Percentiles rank a stretch among this genome's conserved stretches.
phyloP scores from a whole-genome alignment of 2,797 vertebrate genomes.

The Cossypha polioptera region DNA sequence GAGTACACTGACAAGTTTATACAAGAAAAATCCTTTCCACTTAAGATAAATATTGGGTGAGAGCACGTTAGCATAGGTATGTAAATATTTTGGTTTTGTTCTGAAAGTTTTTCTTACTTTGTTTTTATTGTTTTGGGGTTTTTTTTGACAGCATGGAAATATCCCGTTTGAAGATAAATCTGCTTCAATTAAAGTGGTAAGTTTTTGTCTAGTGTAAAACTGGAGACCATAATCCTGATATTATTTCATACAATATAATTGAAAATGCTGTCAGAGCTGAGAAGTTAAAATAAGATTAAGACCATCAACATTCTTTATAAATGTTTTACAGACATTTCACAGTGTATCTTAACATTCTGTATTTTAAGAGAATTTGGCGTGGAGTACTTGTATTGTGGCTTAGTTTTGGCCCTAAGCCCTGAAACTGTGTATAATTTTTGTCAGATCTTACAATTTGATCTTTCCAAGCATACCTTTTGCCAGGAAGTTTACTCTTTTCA shows the following conservation, averaged over 20 bases:
- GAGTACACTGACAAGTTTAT: not conserved
- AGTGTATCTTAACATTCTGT: not conserved
- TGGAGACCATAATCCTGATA: not conserved
- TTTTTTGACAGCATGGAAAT: slow-evolving; percentile 87
- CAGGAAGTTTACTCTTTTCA: not conserved
- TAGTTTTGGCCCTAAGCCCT: not conserved
- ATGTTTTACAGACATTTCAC: not conserved
- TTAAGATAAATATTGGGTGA: not conserved
- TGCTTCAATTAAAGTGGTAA: slow-evolving; percentile 90
- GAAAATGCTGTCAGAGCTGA: not conserved
- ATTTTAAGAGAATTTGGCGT: not conserved
- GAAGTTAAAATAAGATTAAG: not conserved
- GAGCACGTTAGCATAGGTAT: not conserved
- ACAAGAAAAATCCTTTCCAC: not conserved
- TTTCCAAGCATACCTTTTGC: not conserved
- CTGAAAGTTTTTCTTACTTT: not conserved
- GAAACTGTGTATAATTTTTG: not conserved
- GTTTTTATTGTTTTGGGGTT: not conserved
- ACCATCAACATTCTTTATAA: not conserved
- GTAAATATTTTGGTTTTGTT: not conserved
- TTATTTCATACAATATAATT: not conserved
- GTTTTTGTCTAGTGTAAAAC: slow-evolving; percentile 40
- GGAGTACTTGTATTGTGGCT: not conserved
- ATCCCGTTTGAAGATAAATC: slow-evolving; percentile 88
- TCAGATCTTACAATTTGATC: not conserved